phyloP scores from a whole-genome alignment of 2,113 vertebrate species.

The Athene noctua region DNA sequence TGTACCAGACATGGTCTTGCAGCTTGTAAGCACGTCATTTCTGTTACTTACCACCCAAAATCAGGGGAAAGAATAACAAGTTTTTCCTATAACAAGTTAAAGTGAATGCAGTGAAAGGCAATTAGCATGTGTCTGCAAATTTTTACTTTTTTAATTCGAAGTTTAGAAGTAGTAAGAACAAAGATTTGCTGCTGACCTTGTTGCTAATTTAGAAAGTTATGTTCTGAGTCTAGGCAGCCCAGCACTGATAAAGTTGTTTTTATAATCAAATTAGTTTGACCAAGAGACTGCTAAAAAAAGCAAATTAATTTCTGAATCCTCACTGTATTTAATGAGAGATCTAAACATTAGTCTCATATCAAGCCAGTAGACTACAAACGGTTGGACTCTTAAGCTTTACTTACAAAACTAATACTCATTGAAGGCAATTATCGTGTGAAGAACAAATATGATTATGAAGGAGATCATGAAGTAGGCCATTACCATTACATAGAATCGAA shows the following conservation, averaged over 20 bases:
- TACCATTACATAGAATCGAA: background rate
- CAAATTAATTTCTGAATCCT: constrained; percentile 28
- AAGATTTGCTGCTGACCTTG: background rate
- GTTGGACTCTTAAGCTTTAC: background rate
- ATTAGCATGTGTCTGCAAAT: background rate
- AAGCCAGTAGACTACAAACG: background rate
- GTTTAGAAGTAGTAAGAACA: background rate
- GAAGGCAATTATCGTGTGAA: background rate
- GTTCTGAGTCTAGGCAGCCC: background rate
- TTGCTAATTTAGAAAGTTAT: background rate
- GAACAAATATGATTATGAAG: background rate
- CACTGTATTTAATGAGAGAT: background rate
- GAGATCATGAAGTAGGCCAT: background rate
- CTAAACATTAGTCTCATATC: background rate
- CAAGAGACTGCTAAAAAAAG: constrained; percentile 16
- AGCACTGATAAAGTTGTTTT: background rate
- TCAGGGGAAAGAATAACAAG: background rate
- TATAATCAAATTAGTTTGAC: constrained; percentile 17
- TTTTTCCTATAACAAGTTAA: background rate
- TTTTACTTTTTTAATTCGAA: background rate
- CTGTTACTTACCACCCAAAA: background rate
- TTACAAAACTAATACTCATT: background rate
- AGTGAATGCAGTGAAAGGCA: background rate
- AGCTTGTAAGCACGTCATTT: background rate
- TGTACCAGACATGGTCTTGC: background rate